Percentiles rank a stretch among this genome's conserved stretches.
Conservation (phyloP, 2,888 invertebrate genomes). For the Drosophila buzzatii region DNA sequence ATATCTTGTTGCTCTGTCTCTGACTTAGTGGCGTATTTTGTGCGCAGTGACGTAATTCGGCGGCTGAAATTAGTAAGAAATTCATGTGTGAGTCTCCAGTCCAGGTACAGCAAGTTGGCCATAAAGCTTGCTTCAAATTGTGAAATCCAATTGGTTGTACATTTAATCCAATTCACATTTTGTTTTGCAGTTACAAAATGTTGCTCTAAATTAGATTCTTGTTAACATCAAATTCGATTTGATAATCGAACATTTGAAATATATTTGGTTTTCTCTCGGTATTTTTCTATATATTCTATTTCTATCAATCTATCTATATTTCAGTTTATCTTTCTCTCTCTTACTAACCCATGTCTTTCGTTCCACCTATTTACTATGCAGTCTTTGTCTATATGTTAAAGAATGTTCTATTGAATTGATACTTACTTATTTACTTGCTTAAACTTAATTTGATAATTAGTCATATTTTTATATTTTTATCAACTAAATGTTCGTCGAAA, state of each 20-base stretch:
- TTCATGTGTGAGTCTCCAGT: slow-evolving; percentile 36
- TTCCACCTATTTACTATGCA: too few species aligned
- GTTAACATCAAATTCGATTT: neutral
- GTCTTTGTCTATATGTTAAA: too few species aligned
- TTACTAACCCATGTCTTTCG: neutral
- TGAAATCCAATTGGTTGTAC: slow-evolving; percentile 36
- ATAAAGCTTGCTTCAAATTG: slow-evolving; percentile 37
- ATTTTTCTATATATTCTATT: neutral
- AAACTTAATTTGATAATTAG: too few species aligned
- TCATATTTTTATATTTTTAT: too few species aligned
- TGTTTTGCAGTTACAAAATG: neutral
- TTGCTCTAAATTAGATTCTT: slow-evolving; percentile 5
- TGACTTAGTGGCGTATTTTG: slow-evolving; percentile 58
- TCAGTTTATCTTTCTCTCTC: neutral
- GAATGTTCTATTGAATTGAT: too few species aligned
- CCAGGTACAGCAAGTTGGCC: slow-evolving; percentile 9
- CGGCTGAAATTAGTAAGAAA: slow-evolving; percentile 65
- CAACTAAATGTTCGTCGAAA: too few species aligned
- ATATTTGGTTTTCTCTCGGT: neutral
- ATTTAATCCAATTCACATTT: slow-evolving; percentile 17
- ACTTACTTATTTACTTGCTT: too few species aligned
- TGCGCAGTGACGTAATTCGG: slow-evolving; percentile 70
- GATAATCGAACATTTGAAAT: neutral
- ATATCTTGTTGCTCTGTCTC: slow-evolving; percentile 17
- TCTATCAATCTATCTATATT: neutral